Percentiles rank a stretch among this genome's conserved stretches.
These are phyloP conservation scores for Hylomyscus alleni DNA, from an alignment of 2,797 vertebrate species.

Conservation along the genomic window DNA sequence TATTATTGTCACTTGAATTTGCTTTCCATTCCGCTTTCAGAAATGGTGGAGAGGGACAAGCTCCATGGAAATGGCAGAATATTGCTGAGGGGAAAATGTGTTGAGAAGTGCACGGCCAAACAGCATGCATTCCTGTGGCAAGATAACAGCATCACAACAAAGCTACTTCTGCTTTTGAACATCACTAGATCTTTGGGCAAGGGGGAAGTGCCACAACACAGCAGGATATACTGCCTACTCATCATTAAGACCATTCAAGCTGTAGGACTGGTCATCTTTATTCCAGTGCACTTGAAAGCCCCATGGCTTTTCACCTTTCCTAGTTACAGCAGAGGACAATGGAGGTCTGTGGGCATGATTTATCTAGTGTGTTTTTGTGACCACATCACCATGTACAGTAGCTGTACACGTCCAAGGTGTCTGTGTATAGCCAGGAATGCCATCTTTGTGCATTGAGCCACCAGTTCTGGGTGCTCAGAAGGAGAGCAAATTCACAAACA, in stretches of 20 bases:
- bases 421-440: slow-evolving; percentile 20
- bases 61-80: background rate
- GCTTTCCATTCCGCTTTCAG: slow-evolving; percentile 48
- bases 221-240: background rate
- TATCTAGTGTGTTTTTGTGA: slow-evolving; percentile 10
- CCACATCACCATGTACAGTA: background rate
- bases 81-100: background rate
- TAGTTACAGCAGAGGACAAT: background rate
- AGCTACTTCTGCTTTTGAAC: slow-evolving; percentile 48
- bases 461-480: background rate
- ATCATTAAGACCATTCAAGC: background rate
- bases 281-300: background rate
- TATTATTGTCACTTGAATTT: slow-evolving; percentile 28
- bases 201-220: background rate
- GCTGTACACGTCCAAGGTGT: background rate
- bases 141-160: background rate
- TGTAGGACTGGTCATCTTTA: background rate
- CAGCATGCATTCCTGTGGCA: background rate
- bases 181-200: background rate
- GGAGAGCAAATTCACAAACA: slow-evolving; percentile 17
- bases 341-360: background rate
- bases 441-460: slow-evolving; percentile 5
- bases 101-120: background rate
- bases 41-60: slow-evolving; percentile 44
- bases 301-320: background rate